Base-by-base conservation (phyloP, 2,113 vertebrate genomes). In the Lanius ludovicianus region DNA sequence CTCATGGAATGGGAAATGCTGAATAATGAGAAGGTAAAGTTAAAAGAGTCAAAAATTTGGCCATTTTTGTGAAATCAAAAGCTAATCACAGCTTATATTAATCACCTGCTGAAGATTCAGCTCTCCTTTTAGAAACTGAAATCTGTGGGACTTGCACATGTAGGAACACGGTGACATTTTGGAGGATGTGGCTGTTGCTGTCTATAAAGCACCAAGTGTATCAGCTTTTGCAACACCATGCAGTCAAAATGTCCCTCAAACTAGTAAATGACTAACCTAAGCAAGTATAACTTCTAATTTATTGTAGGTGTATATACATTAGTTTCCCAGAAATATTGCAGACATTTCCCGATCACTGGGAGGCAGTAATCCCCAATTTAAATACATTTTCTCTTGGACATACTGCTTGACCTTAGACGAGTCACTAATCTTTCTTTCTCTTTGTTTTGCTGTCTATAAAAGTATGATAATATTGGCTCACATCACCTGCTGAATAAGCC, bases 341-440 rank as follows among this genome's bases (percentile, higher is more conserved):
- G 55, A 47, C 1, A 6, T 8, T 60, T 60, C 59, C 55, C 8
- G 0, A 52, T 84, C 84, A 56, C 56, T 81, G 65, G 69, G 87
- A 94, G 49, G 69, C 91, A 92, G 77, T 75, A 92, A 96, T 60
- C 37, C 41, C 17, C 84, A 87, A 28, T 5, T 84, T 78, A 75
- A 56, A n/a, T 22, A 39, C 3, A 7, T 74, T 90, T 80, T 83
- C 59, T 70, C 50, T 85, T 69, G 62, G 59, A 47, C 18, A 18
- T 52, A 24, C 49, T 93, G 57, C 13, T 87, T 92, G 62, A 90
- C 70, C 83, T 76, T 57, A 88, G 50, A 33, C 50, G 67, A 63
- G 46, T 62, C 47, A 62, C 25, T 88, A 77, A 65, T 85, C 27
- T 87, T 76, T 59, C 47, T 71, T 75, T 83, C 74, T 84, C 19